Evolutionary conservation across 2,888 invertebrate species (phyloP), one percentile per base, ranked within the genome.

Genomic region (Sarcophaga variegata): DNA sequence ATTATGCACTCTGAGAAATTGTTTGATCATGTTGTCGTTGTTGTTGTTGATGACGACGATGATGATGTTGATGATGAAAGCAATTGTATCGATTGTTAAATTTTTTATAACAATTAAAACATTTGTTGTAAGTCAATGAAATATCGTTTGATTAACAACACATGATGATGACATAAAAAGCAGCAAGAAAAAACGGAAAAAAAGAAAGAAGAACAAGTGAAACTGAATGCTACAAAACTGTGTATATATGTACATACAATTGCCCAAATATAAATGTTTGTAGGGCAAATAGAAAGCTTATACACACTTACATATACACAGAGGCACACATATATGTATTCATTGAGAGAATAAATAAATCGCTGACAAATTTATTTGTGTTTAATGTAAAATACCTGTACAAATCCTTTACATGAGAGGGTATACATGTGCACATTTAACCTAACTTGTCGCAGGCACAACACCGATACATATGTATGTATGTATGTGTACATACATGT

Each of bases 281-380:
- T 37, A 37, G 8, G 17, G n/a, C 59, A 59, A 59, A 59, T 59
- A 59, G 4, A 6, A 14, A 17, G 6, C 2, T 59, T 1, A 17
- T 12, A 49, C 69, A 49, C 27, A 17, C 17, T 17, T 12, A 60
- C 62, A 27, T 10, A 22, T 22, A 22, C 22, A 70, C 3, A 11
- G 3, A 25, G 37, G 27, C 54, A 49, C 62, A 1, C 25, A 49
- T 2, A n/a, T 10, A 22, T 4, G 11, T 14, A 49, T 22, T 45
- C 77, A 66, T 59, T 67, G 54, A 70, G 45, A 64, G 59, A 82
- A 72, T 72, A 67, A 75, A 78, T 72, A 67, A 83, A 79, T 83
- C 67, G 62, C 62, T 79, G 78, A 74, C 83, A 83, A 83, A 74
- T 78, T 72, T 54, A 54, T 79, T 62, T 78, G 67, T 37, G n/a